These are phyloP conservation scores for Antheraea assamensis DNA, from an alignment of 2,888 invertebrate genomes.

Conservation along the genomic window DNA sequence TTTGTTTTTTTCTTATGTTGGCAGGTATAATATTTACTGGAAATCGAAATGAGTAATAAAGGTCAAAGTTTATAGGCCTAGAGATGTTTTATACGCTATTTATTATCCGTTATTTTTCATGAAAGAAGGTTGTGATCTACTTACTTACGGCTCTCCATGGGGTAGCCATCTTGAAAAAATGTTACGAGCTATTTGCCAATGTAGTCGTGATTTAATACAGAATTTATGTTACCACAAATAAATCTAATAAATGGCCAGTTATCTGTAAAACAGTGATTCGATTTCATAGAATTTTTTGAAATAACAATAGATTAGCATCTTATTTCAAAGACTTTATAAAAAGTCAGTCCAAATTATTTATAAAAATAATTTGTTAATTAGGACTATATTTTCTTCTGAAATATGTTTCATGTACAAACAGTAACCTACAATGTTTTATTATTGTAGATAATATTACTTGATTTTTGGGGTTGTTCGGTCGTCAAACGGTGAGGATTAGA, in stretches of 20 bases:
- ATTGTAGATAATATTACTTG: neutral
- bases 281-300: too few relatives aligned
- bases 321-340: too few relatives aligned
- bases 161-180: neutral
- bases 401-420: neutral
- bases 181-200: neutral
- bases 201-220: neutral
- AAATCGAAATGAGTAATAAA: too few relatives aligned
- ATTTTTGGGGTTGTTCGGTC: neutral
- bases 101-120: too few relatives aligned
- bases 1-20: neutral
- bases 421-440: neutral
- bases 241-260: neutral
- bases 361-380: neutral
- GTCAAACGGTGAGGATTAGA: conserved; percentile 6
- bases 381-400: neutral
- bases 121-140: too few relatives aligned
- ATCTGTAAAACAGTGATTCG: neutral
- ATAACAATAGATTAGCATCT: too few relatives aligned
- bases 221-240: neutral
- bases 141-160: neutral
- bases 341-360: too few relatives aligned
- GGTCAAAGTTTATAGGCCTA: too few relatives aligned
- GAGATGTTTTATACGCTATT: too few relatives aligned
- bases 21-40: neutral